These are phyloP conservation scores for Polyommatus iphigenia DNA, from an alignment of 2,888 invertebrate species.

Conservation along the genomic window DNA sequence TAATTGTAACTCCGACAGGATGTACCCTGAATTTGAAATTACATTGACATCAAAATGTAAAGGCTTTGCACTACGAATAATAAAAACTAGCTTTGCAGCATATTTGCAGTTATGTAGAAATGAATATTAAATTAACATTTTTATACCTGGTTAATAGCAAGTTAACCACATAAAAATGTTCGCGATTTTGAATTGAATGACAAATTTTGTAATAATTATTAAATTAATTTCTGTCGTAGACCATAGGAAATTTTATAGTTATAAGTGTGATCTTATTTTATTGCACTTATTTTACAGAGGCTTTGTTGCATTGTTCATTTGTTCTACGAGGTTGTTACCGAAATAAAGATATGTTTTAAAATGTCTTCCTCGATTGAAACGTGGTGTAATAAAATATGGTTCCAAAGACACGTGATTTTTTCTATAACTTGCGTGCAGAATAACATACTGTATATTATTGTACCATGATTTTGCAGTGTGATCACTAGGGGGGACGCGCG, in stretches of 20 bases:
- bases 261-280: slow-evolving; percentile 11
- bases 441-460: not conserved
- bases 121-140: not conserved
- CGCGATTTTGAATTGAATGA: not conserved
- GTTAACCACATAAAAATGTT: not conserved
- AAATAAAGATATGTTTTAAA: not conserved
- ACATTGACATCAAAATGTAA: slow-evolving; percentile 1
- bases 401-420: not conserved
- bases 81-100: too few relatives aligned
- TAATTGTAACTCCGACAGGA: slow-evolving; percentile 2
- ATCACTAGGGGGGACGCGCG: slow-evolving; percentile 49
- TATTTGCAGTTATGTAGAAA: not conserved
- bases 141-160: not conserved
- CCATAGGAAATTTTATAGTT: slow-evolving; percentile 11
- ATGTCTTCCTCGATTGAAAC: slow-evolving; percentile 41
- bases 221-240: not conserved
- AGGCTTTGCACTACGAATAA: too few relatives aligned
- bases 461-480: slow-evolving; percentile 30
- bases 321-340: not conserved
- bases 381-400: slow-evolving; percentile 32
- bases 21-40: not conserved
- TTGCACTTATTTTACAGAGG: slow-evolving; percentile 13
- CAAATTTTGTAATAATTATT: not conserved
- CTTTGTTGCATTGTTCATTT: slow-evolving; percentile 23
- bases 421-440: not conserved